These are phyloP conservation scores for Irena cyanogastra DNA, from an alignment of 2,113 vertebrate species.

Conservation along the genomic window DNA sequence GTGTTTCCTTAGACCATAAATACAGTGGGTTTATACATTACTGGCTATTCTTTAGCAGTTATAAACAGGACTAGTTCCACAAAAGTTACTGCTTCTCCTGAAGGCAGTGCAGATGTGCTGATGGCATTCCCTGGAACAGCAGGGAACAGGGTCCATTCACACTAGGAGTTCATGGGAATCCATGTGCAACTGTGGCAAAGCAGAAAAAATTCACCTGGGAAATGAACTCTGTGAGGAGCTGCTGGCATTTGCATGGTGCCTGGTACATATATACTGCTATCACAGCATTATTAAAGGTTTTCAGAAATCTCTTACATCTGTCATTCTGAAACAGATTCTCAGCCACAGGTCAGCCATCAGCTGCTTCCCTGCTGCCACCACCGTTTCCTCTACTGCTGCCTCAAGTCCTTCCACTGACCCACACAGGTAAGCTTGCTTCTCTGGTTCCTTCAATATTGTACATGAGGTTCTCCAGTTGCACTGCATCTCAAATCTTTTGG, in stretches of 20 bases:
- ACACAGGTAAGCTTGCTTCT: background rate
- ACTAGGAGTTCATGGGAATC: background rate
- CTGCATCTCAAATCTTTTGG: background rate
- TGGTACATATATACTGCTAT: background rate
- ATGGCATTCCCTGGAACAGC: background rate
- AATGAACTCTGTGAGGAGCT: background rate
- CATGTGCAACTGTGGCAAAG: background rate
- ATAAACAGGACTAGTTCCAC: background rate
- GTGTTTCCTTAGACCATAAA: background rate
- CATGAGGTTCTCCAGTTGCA: background rate
- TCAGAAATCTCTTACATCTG: background rate
- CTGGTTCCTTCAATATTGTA: background rate
- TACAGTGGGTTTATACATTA: background rate
- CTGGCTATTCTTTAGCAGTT: background rate
- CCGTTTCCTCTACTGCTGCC: background rate
- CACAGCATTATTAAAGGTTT: background rate
- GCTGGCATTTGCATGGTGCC: background rate
- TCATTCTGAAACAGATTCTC: background rate
- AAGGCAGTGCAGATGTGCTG: background rate
- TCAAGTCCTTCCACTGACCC: background rate
- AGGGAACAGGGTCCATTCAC: background rate
- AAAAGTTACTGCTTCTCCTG: background rate
- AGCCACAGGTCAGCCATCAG: background rate
- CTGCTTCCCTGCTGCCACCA: background rate
- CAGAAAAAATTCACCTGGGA: background rate